Evolutionary conservation across 2,113 vertebrate species (phyloP), one percentile per base, ranked within the genome.

Genomic region (Macheiramphus alcinus): DNA sequence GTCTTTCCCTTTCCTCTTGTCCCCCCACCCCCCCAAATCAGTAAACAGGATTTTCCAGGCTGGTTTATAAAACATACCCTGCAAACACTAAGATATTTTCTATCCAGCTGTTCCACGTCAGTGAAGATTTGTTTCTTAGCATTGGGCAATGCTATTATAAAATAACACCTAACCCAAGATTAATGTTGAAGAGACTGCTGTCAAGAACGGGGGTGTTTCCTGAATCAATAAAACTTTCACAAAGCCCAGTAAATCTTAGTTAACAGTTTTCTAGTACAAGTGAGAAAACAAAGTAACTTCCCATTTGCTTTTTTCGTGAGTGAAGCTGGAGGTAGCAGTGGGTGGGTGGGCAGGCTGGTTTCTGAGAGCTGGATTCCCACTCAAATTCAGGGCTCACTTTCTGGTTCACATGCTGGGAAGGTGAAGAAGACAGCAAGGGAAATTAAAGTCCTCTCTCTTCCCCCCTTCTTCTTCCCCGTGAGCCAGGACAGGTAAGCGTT

Each of bases 91-190:
- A 91, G 68, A 87, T 73, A n/a, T 58, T 87, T 92, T 89, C 81
- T 87, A 48, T 72, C 47, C 88, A 94, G 58, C 48, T 94, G 76
- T 78, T 92, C 45, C 53, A 48, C 0, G 0, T 87, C 71, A 38
- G 23, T 86, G 34, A 86, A 86, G 67, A 95, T 90, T 82, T 90
- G 40, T 93, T 97, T 92, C 81, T 90, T 93, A 93, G 80, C 76
- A 48, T 20, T 62, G 25, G 73, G 75, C 56, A 89, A 86, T 55
- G 62, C 26, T 65, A 56, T 88, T 96, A 91, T 73, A 78, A 95
- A 95, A 83, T 73, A 93, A 75, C 92, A 93, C 65, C 40, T 88
- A 73, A 53, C 40, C 4, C 53, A 89, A 45, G 50, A 93, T 78
- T 89, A 85, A 86, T 61, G 50, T 40, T 74, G 83, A 81, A 80